Evolutionary conservation across 2,113 vertebrate species (phyloP), one percentile per base, ranked within the genome.

Genomic region (Coregonus clupeaformis): DNA sequence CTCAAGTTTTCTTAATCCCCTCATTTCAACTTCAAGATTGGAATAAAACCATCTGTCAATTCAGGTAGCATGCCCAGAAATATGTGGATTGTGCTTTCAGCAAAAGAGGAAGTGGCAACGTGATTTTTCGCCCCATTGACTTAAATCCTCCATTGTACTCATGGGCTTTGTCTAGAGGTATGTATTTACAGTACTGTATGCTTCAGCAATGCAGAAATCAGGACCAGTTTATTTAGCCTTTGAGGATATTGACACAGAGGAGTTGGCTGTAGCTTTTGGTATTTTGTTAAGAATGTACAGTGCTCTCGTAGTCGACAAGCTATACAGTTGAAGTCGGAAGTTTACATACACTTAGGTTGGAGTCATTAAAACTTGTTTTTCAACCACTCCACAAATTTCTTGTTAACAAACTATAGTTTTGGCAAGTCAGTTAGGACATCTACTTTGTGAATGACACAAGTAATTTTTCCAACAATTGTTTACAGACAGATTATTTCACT

Each of bases 221-320:
- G 73, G 59, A 12, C 36, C 36, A 11, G 36, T 52, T 52, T 14
- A 52, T 52, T 52, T 52, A 52, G 49, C 49, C 49, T 42, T 42
- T 42, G 36, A 11, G 9, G 16, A 52, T 52, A 52, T 52, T 52
- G 49, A 52, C 49, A 52, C 49, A 52, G 87, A 77, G 83, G 29
- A 81, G 78, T 83, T 86, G 82, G 87, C 86, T 77, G 80, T 87
- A 74, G 77, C 74, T 74, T 42, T 55, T 22, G 80, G 52, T 25
- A 27, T 79, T 68, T 52, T 9, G 36, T 42, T 11, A 42, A 55
- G 45, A 71, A 18, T 59, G 29, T 72, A 68, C 72, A 65, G 65
- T 42, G 36, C 36, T 42, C 36, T 42, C 9, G 36, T 42, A 42
- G 75, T 29, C 60, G 62, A 32, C 45, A 85, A 42, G 36, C 80